A percentile compares a stretch with the other conserved stretches of the same genome.
phyloP scores from a whole-genome alignment of 2,797 vertebrate species.

The Craterocephalus amniculus region DNA sequence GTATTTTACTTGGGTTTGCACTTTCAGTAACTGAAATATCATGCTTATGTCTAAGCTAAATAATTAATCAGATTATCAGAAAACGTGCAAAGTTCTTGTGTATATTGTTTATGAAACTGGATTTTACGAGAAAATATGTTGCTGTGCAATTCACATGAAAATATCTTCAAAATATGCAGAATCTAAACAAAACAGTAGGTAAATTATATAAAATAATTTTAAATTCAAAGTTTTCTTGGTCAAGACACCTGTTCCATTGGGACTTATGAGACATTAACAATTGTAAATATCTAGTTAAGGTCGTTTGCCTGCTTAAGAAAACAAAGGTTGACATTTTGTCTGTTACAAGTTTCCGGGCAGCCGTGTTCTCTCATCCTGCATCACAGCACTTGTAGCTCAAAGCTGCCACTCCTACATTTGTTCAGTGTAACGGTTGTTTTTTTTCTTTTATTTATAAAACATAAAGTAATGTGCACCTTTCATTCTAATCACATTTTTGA shows the following conservation, averaged over 20 bases:
- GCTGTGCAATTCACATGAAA: conserved; percentile 2
- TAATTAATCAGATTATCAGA: not conserved
- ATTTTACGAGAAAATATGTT: conserved; percentile 2
- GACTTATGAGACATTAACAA: not conserved
- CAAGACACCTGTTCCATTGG: not conserved
- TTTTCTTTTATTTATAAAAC: not conserved
- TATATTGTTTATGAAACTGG: not conserved
- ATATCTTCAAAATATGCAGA: not conserved
- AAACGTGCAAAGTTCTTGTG: conserved; percentile 7
- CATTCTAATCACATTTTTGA: conserved; percentile 22
- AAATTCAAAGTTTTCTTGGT: conserved; percentile 4
- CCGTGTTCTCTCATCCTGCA: conserved; percentile 21
- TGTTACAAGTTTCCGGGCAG: conserved; percentile 30
- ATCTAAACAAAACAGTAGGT: not conserved
- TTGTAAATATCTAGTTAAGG: not conserved
- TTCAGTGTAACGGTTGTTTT: conserved; percentile 43
- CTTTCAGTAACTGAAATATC: conserved; percentile 47
- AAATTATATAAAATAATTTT: not conserved
- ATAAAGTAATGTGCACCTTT: conserved; percentile 21
- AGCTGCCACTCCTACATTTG: conserved; percentile 32
- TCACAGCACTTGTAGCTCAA: conserved; percentile 33
- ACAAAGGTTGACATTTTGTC: conserved; percentile 30
- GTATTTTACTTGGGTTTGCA: conserved; percentile 43
- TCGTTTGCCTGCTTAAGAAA: conserved; percentile 21
- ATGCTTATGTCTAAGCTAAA: not conserved